Conservation (phyloP, 92 coral and sea anemone species). For the Phenganax stokvisi region DNA sequence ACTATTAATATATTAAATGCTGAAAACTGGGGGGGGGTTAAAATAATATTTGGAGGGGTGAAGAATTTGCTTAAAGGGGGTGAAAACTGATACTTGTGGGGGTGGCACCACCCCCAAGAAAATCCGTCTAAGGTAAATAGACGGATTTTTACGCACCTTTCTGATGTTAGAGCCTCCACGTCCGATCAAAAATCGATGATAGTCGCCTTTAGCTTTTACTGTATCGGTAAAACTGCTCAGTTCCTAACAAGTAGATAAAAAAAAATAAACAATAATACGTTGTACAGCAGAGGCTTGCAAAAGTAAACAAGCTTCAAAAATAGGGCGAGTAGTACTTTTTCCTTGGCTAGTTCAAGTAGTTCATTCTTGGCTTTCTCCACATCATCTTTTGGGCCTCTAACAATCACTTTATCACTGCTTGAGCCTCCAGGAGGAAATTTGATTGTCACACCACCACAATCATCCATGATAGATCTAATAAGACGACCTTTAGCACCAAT, state of each 20-base stretch:
- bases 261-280: neutral
- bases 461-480: constrained; percentile 97
- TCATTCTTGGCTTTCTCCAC: constrained; percentile 96
- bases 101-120: too few species aligned
- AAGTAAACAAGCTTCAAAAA: neutral
- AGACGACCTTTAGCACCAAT: constrained; percentile 97
- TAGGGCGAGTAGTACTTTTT: constrained; percentile 53
- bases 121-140: neutral
- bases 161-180: constrained; percentile 91
- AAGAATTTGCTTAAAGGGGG: too few species aligned
- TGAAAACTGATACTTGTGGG: too few species aligned
- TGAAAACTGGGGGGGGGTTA: too few species aligned
- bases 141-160: constrained; percentile 48
- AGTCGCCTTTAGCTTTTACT: constrained; percentile 89
- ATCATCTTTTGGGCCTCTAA: constrained; percentile 97
- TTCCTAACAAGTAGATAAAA: constrained; percentile 54
- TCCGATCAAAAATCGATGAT: constrained; percentile 95
- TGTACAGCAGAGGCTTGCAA: too few species aligned
- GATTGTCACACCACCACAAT: constrained; percentile 95
- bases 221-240: constrained; percentile 77
- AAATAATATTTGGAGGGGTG: too few species aligned
- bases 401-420: constrained; percentile 80
- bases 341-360: constrained; percentile 69
- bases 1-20: too few species aligned
- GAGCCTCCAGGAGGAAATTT: constrained; percentile 96